Evolutionary conservation across 2,797 vertebrate species (phyloP), one percentile per base, ranked within the genome.

Genomic region (Poeciliopsis turneri): DNA sequence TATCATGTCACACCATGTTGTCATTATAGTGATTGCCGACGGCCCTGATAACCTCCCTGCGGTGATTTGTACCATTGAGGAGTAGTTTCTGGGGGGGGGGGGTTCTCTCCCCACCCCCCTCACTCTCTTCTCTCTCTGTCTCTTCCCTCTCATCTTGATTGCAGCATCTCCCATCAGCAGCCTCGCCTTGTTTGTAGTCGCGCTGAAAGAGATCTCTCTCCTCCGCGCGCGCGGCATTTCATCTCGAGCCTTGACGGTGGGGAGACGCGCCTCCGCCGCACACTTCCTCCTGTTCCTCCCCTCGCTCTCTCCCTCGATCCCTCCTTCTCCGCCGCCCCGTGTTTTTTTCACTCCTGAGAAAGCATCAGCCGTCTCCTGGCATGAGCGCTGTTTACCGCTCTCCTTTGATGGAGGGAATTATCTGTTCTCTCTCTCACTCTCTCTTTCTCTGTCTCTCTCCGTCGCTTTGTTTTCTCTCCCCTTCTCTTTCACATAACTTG

Each of bases 1-100:
- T 94, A 94, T 93, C 94, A 93, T 94, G 94, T 95, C 92, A 93
- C 91, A 92, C 93, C 93, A 91, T 92, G 92, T 93, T 94, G 93
- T 94, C 94, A 94, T 95, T 95, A 94, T 78, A 87, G 86, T 95
- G 93, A 95, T 95, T 94, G 93, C 93, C 88, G 88, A 84, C 91
- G 90, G 89, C 92, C 89, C 89, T 90, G 92, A 92, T 94, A 92
- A 94, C 94, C 93, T 92, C 90, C 87, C 90, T 6, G 82, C 80
- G 78, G 93, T 94, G 92, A 95, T 94, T 93, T 93, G 89, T 91
- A 90, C 89, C 88, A 89, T 90, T 84, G 92, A 92, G 87, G 90
- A 93, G 93, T 93, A 83, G 88, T 90, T 93, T 88, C 86, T 46
- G 68, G 39, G 39, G 6, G 30, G 30, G 30, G n/a, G n/a, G n/a